These are phyloP conservation scores for Drosophila hawaiiensis DNA, from an alignment of 2,888 invertebrate genomes.

Conservation along the genomic window DNA sequence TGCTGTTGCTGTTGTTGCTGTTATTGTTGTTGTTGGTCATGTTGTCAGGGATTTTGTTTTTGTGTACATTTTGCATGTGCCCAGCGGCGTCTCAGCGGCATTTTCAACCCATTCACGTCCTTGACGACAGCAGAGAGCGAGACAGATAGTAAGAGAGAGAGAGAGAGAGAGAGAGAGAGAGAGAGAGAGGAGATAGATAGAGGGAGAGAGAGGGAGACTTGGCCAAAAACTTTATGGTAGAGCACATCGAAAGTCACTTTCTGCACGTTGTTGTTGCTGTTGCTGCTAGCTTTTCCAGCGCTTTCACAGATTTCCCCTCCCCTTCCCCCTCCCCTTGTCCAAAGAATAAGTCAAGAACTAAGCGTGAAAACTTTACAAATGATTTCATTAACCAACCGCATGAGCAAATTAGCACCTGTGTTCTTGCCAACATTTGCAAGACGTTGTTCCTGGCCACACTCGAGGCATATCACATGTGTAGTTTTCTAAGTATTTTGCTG, in stretches of 20 bases:
- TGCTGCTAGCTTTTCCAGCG: not conserved
- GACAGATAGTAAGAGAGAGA: not conserved
- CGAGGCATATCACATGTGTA: constrained; percentile 45
- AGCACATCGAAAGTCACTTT: constrained; percentile 56
- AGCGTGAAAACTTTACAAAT: constrained; percentile 53
- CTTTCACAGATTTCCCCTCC: not conserved
- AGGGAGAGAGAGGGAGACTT: constrained; percentile 5
- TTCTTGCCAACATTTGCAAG: constrained; percentile 4
- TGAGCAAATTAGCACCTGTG: constrained; percentile 63
- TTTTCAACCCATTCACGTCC: constrained; percentile 27
- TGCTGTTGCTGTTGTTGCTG: constrained; percentile 41
- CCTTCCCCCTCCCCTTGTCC: not conserved
- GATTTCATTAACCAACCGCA: constrained; percentile 64
- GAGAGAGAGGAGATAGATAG: too few relatives aligned
- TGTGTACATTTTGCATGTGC: constrained; percentile 41
- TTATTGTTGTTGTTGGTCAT: constrained; percentile 53
- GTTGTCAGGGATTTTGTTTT: constrained; percentile 56
- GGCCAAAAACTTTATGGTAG: constrained; percentile 45
- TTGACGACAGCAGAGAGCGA: constrained; percentile 26
- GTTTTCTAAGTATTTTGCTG: constrained; percentile 14
- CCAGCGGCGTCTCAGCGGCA: constrained; percentile 21
- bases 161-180: not conserved
- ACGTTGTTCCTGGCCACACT: not conserved
- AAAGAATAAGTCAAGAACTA: constrained; percentile 43
- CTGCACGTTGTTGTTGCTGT: constrained; percentile 28